Percentiles rank a stretch among this genome's conserved stretches.
Conservation (phyloP, 1,140 invertebrate species). For the Rhyzopertha dominica region DNA sequence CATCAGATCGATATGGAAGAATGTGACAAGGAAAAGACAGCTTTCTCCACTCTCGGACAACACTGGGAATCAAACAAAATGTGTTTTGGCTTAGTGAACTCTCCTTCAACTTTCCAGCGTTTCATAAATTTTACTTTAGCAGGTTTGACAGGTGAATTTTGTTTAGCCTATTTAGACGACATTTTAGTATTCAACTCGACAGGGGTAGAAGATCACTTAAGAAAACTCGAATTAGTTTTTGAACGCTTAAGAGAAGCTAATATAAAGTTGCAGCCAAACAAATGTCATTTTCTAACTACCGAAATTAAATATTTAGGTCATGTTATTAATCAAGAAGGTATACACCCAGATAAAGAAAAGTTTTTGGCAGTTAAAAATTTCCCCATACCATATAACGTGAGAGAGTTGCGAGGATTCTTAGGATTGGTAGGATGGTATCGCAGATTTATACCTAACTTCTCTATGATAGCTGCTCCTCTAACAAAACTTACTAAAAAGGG, state of each 20-base stretch:
- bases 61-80: background rate
- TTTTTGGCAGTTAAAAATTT: conserved; percentile 11
- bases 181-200: conserved; percentile 9
- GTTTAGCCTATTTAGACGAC: conserved; percentile 11
- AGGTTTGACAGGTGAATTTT: conserved; percentile 5
- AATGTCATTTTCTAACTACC: conserved; percentile 11
- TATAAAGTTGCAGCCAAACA: conserved; percentile 8
- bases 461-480: no score
- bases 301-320: conserved; percentile 18
- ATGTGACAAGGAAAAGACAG: background rate
- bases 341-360: conserved; percentile 14
- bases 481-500: no score
- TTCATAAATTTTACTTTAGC: conserved; percentile 10
- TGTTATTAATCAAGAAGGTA: conserved; percentile 11
- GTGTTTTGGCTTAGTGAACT: background rate
- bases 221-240: background rate
- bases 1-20: background rate
- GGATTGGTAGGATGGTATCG: no score
- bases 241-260: no score
- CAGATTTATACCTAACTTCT: no score
- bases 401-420: no score
- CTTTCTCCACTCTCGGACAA: background rate
- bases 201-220: conserved; percentile 4
- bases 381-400: conserved; percentile 11
- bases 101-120: conserved; percentile 10